These are phyloP conservation scores for Bilobella aurantiaca DNA, from an alignment of 1,140 invertebrate genomes.

Conservation along the genomic window DNA sequence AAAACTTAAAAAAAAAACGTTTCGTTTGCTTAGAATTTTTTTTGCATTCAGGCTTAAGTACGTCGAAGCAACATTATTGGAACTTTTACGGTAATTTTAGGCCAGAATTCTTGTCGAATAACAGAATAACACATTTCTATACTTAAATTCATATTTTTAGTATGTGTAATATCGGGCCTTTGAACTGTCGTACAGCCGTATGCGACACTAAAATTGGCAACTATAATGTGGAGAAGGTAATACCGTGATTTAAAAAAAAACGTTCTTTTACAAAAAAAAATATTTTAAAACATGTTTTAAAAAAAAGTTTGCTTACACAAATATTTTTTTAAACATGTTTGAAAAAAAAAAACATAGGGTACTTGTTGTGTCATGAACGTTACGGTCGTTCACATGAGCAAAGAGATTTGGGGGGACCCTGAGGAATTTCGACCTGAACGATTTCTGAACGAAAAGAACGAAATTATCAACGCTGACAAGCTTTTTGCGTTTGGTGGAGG, in stretches of 20 bases:
- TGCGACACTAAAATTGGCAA: conserved; percentile 1
- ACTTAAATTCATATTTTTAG: not conserved
- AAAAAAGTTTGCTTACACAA: too few relatives aligned
- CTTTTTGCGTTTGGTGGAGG: conserved; percentile 18
- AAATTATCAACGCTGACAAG: conserved; percentile 13
- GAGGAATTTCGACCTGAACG: conserved; percentile 38
- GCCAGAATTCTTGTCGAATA: not conserved
- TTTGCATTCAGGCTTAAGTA: not conserved
- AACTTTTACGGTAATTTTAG: not conserved
- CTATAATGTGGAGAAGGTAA: not conserved
- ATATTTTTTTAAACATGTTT: not conserved
- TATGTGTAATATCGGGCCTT: not conserved
- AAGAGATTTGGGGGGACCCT: conserved; percentile 37
- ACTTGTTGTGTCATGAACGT: conserved; percentile 10
- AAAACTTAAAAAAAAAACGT: not conserved
- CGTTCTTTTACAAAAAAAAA: not conserved
- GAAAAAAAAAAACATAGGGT: not conserved
- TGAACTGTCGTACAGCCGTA: not conserved
- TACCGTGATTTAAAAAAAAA: not conserved
- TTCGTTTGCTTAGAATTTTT: not conserved
- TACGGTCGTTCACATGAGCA: conserved; percentile 37
- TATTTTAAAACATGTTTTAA: not conserved
- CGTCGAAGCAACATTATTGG: not conserved
- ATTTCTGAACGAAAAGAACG: conserved; percentile 28
- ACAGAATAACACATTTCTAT: not conserved